Percentiles rank a stretch among this genome's conserved stretches.
phyloP scores from a whole-genome alignment of 2,113 vertebrate genomes.

The Acanthisitta chloris region DNA sequence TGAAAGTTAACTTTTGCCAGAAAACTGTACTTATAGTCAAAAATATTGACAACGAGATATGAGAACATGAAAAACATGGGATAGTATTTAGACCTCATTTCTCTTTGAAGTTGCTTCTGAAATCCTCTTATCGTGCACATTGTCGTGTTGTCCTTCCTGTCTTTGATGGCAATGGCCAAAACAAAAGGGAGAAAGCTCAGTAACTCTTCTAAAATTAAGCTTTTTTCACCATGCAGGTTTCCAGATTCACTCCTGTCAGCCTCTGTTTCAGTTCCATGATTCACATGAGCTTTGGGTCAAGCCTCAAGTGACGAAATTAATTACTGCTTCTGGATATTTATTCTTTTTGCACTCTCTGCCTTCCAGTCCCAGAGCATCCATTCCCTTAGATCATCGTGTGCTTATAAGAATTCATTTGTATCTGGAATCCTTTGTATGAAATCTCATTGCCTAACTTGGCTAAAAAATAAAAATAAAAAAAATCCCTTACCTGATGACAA shows the following conservation, averaged over 20 bases:
- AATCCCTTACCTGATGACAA: background rate
- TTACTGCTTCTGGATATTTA: background rate
- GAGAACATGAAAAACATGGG: background rate
- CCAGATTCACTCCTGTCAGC: background rate
- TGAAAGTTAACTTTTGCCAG: background rate
- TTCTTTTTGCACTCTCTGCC: background rate
- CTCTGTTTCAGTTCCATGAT: background rate
- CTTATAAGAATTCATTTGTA: background rate
- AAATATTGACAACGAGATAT: background rate
- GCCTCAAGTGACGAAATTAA: background rate
- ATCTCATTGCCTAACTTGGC: background rate
- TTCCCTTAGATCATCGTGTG: background rate
- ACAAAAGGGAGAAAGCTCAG: background rate
- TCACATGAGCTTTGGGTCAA: background rate
- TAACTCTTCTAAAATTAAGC: background rate
- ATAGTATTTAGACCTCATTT: background rate
- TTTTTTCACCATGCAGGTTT: background rate
- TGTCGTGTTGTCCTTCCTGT: background rate
- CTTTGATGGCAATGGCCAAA: background rate
- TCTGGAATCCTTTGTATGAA: background rate
- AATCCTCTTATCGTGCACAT: background rate
- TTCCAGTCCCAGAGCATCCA: background rate
- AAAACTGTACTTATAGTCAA: background rate
- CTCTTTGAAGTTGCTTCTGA: background rate
- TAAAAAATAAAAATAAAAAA: too few species aligned